Conservation (phyloP, 2,113 vertebrate genomes). For the Orthonyx spaldingii region DNA sequence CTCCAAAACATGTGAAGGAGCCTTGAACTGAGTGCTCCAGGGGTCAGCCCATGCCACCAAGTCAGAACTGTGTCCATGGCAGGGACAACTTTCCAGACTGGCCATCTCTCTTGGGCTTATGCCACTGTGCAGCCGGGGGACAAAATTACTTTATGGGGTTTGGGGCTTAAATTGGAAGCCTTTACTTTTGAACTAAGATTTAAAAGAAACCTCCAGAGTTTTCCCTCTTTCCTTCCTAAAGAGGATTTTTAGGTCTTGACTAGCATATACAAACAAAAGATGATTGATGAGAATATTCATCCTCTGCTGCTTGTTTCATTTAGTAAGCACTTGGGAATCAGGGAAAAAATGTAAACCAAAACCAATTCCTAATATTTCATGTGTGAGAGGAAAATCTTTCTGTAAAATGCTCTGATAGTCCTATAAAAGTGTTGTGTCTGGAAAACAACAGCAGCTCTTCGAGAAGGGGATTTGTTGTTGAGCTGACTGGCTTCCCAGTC, state of each 20-base stretch:
- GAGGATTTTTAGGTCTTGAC: background rate
- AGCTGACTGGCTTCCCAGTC: background rate
- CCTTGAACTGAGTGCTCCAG: background rate
- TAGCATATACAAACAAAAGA: conserved; percentile 8
- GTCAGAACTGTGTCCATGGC: background rate
- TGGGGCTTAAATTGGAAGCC: background rate
- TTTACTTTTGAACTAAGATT: background rate
- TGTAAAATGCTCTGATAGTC: background rate
- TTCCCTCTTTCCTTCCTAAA: background rate
- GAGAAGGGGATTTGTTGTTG: background rate
- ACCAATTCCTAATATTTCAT: background rate
- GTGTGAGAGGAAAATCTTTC: background rate
- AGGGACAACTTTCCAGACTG: background rate
- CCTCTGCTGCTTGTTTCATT: conserved; percentile 15
- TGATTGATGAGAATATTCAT: conserved; percentile 19
- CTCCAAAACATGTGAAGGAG: background rate
- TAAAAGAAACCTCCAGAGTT: background rate
- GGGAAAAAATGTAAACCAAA: conserved; percentile 27
- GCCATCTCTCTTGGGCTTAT: background rate
- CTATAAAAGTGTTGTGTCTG: background rate
- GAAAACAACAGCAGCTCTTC: background rate
- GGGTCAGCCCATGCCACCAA: background rate
- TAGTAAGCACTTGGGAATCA: background rate
- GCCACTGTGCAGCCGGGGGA: background rate
- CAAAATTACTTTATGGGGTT: background rate